Base-by-base conservation (phyloP, 2,888 invertebrate species). In the Dynastes maya region DNA sequence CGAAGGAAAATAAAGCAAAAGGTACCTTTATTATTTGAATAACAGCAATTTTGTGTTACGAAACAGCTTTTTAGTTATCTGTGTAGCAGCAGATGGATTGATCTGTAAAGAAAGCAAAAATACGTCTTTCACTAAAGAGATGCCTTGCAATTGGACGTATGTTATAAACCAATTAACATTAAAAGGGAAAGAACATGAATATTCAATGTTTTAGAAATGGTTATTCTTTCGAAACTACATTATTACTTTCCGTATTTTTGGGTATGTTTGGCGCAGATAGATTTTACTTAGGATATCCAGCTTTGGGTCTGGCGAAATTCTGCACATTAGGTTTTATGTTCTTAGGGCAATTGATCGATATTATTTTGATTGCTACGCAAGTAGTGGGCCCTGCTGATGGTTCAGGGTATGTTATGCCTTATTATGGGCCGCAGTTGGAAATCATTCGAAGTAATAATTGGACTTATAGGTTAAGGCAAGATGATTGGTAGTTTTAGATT, bases 241-340 rank as follows among this genome's bases (percentile, higher is more conserved):
- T 99, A 64, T 89, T 99, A 51, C 90, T 99, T 3, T 99, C 99
- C 0, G 95, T 99, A 71, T 99, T 99, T 88, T 91, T 99, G 78
- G 99, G 99, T 40, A 98, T 98, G 96, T 97, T 99, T 90, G 99
- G 99, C 22, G 92, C 97, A 32, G 99, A 99, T 88, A 91, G 99
- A 80, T 98, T 99, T 89, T 99, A 99, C 87, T 91, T 99, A n/a
- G 99, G 99, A 40, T 99, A 99, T 88, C 98, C 97, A 75, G 98
- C 97, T 0, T 93, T 99, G 82, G 99, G 98, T 0, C 89, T 98
- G 80, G 93, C 98, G 37, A 99, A 99, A 89, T 92, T 99, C 81
- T 97, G 98, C 86, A 98, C 99, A 0, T 90, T 98, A 77, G 99
- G 99, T 16, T 98, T 98, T 87, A 95, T 99, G 93, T 98, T 99